Evolutionary conservation across 2,797 vertebrate genomes (phyloP), one percentile per base, ranked within the genome.

Genomic region (Prunella strophiata): DNA sequence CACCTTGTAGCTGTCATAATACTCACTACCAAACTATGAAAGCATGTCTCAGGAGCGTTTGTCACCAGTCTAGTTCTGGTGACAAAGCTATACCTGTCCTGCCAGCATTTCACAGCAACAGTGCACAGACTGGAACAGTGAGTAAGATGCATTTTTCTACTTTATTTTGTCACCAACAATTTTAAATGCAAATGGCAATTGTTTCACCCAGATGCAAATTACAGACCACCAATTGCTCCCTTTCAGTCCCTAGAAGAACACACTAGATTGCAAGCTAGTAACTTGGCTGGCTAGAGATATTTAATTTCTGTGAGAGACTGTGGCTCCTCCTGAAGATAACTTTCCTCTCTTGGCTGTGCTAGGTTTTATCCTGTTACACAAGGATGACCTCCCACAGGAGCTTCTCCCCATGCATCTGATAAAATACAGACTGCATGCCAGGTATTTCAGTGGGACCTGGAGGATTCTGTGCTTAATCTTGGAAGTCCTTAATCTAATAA

Each of bases 251-350:
- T 62, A 12, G 54, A 65, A 65, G 34, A 78, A 34, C 42, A 72
- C 65, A 36, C 6, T 67, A 6, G 15, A 12, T 59, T 67, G 10
- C 52, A 74, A 62, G 21, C 29, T 71, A 51, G 12, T 80, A 72
- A 68, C 26, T 88, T 0, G 1, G 5, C 58, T 88, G 48, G 16
- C 36, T 78, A 52, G 45, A 57, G 40, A 5, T 40, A 22, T 9
- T 55, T 50, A 1, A 7, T 25, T 16, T 72, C 36, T 47, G 6
- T 61, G 27, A 0, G 0, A 48, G 34, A 6, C 40, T 71, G 34
- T 48, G 6, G 21, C 51, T 77, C 26, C 27, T 43, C 29, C 5
- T 57, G n/a, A 30, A 47, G 0, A 0, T 75, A 68, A 30, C 9
- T 77, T 48, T 36, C 30, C 13, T 72, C 14, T 6, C 13, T 74